A percentile compares a stretch with the other conserved stretches of the same genome.
Evolutionary conservation across 2,888 invertebrate genomes (phyloP).

Genomic region (Anagyrus pseudococci): DNA sequence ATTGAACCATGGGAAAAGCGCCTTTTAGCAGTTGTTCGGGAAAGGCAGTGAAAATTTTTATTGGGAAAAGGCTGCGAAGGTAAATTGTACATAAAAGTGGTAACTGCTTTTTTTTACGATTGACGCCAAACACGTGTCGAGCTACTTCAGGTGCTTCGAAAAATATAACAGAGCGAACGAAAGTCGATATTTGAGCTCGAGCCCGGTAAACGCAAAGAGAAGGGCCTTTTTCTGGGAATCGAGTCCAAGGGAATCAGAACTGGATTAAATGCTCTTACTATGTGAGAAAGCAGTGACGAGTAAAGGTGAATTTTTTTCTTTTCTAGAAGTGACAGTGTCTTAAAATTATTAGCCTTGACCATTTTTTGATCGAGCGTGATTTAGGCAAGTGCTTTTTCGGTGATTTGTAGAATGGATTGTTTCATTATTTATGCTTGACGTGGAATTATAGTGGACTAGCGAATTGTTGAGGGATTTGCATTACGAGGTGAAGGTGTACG

Average conservation of each 20-base stretch:
- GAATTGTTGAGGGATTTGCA: too few species aligned
- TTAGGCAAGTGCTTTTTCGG: background rate
- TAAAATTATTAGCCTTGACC: background rate
- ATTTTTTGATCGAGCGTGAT: background rate
- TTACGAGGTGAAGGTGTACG: too few species aligned
- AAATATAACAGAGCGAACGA: background rate
- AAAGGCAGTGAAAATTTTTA: background rate
- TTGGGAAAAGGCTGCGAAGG: background rate
- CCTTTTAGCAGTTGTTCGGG: background rate
- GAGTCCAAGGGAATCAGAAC: slow-evolving; percentile 27
- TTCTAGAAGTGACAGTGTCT: background rate
- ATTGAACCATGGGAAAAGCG: too few species aligned
- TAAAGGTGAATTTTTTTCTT: background rate
- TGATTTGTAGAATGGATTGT: background rate
- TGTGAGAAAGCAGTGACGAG: background rate
- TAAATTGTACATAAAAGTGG: slow-evolving; percentile 8
- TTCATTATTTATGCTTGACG: too few species aligned
- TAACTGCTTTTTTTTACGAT: background rate
- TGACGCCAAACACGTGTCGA: too few species aligned
- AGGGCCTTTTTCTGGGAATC: slow-evolving; percentile 16
- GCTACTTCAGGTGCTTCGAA: background rate
- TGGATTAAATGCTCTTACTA: background rate
- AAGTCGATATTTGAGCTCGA: background rate
- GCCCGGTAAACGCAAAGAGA: background rate
- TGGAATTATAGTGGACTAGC: too few species aligned